Percentiles rank a stretch among this genome's conserved stretches.
phyloP scores from a whole-genome alignment of 2,888 invertebrate species.

The Drosophila robusta region DNA sequence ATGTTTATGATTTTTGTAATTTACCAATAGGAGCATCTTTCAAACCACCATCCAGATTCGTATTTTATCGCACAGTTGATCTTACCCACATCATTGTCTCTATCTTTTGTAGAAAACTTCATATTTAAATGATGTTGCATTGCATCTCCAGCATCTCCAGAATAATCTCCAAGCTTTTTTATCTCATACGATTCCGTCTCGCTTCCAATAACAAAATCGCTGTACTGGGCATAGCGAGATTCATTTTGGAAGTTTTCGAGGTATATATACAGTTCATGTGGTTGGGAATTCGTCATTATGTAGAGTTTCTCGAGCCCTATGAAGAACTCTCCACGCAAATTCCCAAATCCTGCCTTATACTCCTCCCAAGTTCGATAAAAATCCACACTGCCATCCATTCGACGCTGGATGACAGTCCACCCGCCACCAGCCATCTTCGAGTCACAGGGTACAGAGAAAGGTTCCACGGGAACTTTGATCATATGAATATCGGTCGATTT shows the following conservation, averaged over 20 bases:
- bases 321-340: constrained; percentile 89
- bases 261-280: constrained; percentile 87
- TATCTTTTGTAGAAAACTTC: constrained; percentile 88
- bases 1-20: too few relatives aligned
- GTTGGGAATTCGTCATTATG: constrained; percentile 79
- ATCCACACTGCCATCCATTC: constrained; percentile 88
- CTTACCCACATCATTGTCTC: constrained; percentile 87
- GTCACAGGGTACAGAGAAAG: constrained; percentile 86
- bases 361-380: constrained; percentile 88
- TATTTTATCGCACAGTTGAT: constrained; percentile 88
- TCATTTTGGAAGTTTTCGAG: constrained; percentile 87
- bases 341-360: constrained; percentile 89
- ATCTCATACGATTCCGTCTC: constrained; percentile 88
- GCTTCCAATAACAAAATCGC: constrained; percentile 88
- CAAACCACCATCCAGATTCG: constrained; percentile 90
- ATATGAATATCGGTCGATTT: not conserved
- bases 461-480: too few relatives aligned
- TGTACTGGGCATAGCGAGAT: constrained; percentile 87
- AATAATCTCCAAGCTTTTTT: constrained; percentile 86
- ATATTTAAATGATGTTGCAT: constrained; percentile 88
- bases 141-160: constrained; percentile 88
- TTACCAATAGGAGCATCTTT: constrained; percentile 85
- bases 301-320: constrained; percentile 88
- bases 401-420: constrained; percentile 81
- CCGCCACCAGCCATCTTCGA: constrained; percentile 87